These are phyloP conservation scores for Galeopsomyia nigrocyanea DNA, from an alignment of 2,888 invertebrate species.

Conservation along the genomic window DNA sequence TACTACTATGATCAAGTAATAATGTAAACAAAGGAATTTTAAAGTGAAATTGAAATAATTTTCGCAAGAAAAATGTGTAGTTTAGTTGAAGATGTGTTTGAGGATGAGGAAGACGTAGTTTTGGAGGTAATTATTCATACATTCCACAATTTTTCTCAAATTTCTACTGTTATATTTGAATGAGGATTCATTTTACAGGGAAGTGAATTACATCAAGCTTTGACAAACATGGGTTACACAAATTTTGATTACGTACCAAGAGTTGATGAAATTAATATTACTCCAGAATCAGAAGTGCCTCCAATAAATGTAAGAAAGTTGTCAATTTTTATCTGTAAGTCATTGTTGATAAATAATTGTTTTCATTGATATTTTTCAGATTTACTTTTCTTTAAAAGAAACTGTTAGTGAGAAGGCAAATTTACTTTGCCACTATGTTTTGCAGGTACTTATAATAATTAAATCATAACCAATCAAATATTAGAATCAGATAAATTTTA, in stretches of 20 bases:
- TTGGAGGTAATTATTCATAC: conserved; percentile 55
- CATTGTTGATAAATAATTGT: conserved; percentile 1
- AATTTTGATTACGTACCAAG: conserved; percentile 58
- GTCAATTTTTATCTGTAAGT: background rate
- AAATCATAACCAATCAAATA: background rate
- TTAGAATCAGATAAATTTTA: background rate
- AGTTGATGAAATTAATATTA: conserved; percentile 35
- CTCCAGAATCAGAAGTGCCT: conserved; percentile 24
- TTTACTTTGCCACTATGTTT: conserved; percentile 18
- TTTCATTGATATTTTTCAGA: conserved; percentile 1
- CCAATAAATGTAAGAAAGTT: conserved; percentile 19
- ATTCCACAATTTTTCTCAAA: background rate
- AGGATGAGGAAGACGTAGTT: conserved; percentile 61
- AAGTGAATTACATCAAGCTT: conserved; percentile 58
- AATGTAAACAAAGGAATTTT: background rate
- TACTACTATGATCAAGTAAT: too few relatives aligned
- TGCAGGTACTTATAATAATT: conserved; percentile 25
- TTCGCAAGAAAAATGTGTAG: conserved; percentile 22
- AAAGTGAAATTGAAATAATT: conserved; percentile 18
- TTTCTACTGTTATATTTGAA: background rate
- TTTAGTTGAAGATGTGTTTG: conserved; percentile 18
- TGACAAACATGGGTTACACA: conserved; percentile 58
- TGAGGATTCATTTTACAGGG: conserved; percentile 54
- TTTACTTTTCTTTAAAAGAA: background rate
- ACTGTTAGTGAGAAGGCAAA: conserved; percentile 11